Base-by-base conservation (phyloP, 2,113 vertebrate species). In the Pachycephala philippinensis region DNA sequence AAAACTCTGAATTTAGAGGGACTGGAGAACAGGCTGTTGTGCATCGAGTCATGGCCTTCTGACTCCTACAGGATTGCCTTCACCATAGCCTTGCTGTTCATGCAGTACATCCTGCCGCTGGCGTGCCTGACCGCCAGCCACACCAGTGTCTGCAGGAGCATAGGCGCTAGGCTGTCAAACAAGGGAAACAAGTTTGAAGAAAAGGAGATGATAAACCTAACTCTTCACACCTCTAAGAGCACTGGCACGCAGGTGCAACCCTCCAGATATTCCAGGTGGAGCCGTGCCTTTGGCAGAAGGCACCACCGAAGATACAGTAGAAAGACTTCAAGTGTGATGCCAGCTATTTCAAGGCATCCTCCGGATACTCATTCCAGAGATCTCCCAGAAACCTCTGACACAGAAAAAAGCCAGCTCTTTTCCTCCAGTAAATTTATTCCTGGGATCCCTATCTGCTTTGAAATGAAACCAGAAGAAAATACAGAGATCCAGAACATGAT, bases 21-120 rank as follows among this genome's bases (percentile, higher is more conserved):
- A 37, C 86, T 98, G 93, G 97, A 97, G 86, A 98, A 98, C 95
- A 98, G 95, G 94, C 98, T 98, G 37, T 64, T 98, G 61, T 99
- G 98, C 80, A 95, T 98, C 3, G 98, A 99, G 89, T 97, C 98
- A 0, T 99, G 98, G 98, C 98, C 98, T 16, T 98, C 98, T 0
- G 98, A 98, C 68, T 98, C 97, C 6, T 98, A 98, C 90, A 97
- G 98, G 94, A 97, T 98, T 7, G 98, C 98, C 30, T 99, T 98
- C 45, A 98, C 98, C 0, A 97, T 98, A 86, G 97, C 97, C 39
- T 89, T 99, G 30, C 63, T 98, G 81, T 61, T 98, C 21, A 97
- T 98, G 77, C 98, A 99, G 95, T 99, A 99, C 47, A 97, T 99
- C 88, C 85, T 99, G 89, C 98, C 98, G 0, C 95, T 99, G 89